Percentiles rank a stretch among this genome's conserved stretches.
phyloP scores from a whole-genome alignment of 2,888 invertebrate genomes.

The Acrocyrtus sp. region DNA sequence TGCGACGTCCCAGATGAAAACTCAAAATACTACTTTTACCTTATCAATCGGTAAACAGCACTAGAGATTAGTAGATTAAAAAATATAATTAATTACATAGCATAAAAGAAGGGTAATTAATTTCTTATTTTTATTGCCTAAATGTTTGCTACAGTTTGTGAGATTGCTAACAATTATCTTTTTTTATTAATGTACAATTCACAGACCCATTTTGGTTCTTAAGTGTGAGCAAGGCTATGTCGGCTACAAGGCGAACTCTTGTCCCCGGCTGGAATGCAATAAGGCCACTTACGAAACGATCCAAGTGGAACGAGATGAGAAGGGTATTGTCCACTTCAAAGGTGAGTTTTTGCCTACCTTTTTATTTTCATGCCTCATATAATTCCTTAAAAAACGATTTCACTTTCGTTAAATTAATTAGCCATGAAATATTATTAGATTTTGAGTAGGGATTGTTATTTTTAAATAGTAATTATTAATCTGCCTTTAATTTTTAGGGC shows the following conservation, averaged over 20 bases:
- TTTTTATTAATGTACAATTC: slow-evolving; percentile 57
- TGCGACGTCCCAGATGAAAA: slow-evolving; percentile 84
- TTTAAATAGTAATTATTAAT: not conserved
- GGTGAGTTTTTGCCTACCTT: slow-evolving; percentile 70
- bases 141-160: no score
- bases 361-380: slow-evolving; percentile 18
- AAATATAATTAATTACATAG: not conserved
- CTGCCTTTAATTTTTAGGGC: slow-evolving; percentile 72
- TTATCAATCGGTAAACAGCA: slow-evolving; percentile 80
- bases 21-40: slow-evolving; percentile 93
- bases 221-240: slow-evolving; percentile 97
- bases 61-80: not conserved
- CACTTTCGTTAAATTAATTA: slow-evolving; percentile 18
- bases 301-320: slow-evolving; percentile 87
- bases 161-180: no score
- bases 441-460: not conserved
- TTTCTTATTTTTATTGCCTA: slow-evolving; percentile 5
- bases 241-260: slow-evolving; percentile 83
- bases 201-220: slow-evolving; percentile 90
- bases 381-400: not conserved
- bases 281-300: slow-evolving; percentile 95
- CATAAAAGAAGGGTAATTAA: not conserved
- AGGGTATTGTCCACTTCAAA: slow-evolving; percentile 91
- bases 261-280: slow-evolving; percentile 91
- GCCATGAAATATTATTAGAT: not conserved